phyloP scores from a whole-genome alignment of 2,888 invertebrate genomes.

The Cryptocheilus praepositus region DNA sequence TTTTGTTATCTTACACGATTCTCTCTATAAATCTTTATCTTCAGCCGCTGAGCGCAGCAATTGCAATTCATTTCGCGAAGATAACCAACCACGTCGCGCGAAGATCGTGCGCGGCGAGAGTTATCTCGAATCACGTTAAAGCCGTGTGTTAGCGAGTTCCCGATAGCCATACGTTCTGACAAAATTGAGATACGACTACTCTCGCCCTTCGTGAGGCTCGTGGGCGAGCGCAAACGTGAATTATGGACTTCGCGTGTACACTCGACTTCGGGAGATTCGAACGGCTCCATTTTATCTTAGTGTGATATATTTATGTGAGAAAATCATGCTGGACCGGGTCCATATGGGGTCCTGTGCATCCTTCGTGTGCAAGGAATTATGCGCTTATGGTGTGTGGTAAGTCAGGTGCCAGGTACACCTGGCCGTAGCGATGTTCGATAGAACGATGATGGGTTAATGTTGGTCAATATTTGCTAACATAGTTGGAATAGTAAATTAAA shows the following conservation, averaged over 20 bases:
- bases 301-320: slow-evolving; percentile 63
- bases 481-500: too few relatives aligned
- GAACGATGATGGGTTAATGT: too few relatives aligned
- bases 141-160: slow-evolving; percentile 8
- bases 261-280: slow-evolving; percentile 33
- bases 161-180: slow-evolving; percentile 47
- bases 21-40: slow-evolving; percentile 36
- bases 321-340: slow-evolving; percentile 38
- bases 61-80: slow-evolving; percentile 17
- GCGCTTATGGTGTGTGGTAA: too few relatives aligned
- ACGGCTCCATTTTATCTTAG: slow-evolving; percentile 42
- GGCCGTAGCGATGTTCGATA: not conserved
- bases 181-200: slow-evolving; percentile 55
- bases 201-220: slow-evolving; percentile 15
- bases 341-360: not conserved
- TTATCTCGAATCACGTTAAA: slow-evolving; percentile 36
- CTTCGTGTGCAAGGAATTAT: too few relatives aligned
- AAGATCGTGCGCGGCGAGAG: not conserved
- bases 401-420: too few relatives aligned
- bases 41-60: not conserved
- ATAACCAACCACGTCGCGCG: slow-evolving; percentile 45
- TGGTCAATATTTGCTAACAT: too few relatives aligned
- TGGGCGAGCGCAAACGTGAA: slow-evolving; percentile 39
- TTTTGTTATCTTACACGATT: too few relatives aligned
- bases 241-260: slow-evolving; percentile 60